Percentiles rank a stretch among this genome's conserved stretches.
Evolutionary conservation across 2,888 invertebrate species (phyloP).

Genomic region (Tenthredo distinguenda): DNA sequence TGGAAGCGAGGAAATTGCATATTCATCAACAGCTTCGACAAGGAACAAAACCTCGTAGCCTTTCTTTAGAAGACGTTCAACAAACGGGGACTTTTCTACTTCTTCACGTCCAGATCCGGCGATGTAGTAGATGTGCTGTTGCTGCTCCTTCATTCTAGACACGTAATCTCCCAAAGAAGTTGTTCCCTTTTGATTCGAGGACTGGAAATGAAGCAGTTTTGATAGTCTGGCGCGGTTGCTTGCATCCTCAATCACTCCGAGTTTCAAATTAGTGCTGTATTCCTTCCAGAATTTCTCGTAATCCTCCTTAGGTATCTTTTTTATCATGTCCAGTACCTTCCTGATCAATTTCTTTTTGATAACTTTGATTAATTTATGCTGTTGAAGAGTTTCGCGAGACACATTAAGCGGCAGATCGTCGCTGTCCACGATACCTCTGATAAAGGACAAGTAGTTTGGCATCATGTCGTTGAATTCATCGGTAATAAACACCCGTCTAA

Average conservation of each 20-base stretch:
- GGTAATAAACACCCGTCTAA: conserved; percentile 98
- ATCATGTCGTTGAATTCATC: conserved; percentile 99
- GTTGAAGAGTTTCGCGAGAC: conserved; percentile 98
- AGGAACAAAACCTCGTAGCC: conserved; percentile 97
- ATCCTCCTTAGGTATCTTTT: conserved; percentile 94
- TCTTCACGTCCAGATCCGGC: conserved; percentile 93
- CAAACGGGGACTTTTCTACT: conserved; percentile 95
- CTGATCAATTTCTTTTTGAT: conserved; percentile 99
- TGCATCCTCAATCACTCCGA: conserved; percentile 98
- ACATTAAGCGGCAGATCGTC: conserved; percentile 99
- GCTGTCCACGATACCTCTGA: conserved; percentile 98
- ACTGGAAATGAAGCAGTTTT: conserved; percentile 94
- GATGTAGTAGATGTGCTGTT: conserved; percentile 97
- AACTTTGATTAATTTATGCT: conserved; percentile 98
- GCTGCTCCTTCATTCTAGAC: conserved; percentile 95
- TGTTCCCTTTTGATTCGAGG: conserved; percentile 85
- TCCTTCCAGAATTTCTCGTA: conserved; percentile 99
- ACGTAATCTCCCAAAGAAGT: conserved; percentile 94
- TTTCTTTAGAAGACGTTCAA: conserved; percentile 94
- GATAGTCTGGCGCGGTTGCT: conserved; percentile 97
- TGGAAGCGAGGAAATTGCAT: conserved; percentile 96
- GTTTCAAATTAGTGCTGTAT: conserved; percentile 97
- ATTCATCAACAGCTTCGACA: conserved; percentile 98
- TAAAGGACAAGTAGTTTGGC: conserved; percentile 97
- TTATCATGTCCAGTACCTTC: conserved; percentile 98